phyloP scores from a whole-genome alignment of 2,888 invertebrate genomes.

The Andrena chrysosceles region DNA sequence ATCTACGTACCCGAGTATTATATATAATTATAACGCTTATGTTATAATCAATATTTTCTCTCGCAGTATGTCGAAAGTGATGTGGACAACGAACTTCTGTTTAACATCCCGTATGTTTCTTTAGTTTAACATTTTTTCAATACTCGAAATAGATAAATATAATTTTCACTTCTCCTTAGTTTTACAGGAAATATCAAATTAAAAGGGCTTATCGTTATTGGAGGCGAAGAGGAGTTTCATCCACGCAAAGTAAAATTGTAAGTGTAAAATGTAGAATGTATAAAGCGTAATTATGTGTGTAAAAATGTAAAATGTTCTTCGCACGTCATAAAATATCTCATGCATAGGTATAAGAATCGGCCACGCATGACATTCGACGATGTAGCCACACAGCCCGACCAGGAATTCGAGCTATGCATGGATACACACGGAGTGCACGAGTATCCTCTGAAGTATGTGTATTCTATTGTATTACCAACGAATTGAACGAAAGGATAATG shows the following conservation, averaged over 20 bases:
- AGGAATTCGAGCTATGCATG: conserved; percentile 94
- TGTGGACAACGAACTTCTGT: conserved; percentile 97
- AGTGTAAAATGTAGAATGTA: conserved; percentile 82
- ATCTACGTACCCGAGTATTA: conserved; percentile 23
- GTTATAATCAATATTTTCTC: conserved; percentile 13
- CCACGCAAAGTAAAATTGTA: conserved; percentile 95
- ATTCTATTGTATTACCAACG: neutral
- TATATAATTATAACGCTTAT: conserved; percentile 1
- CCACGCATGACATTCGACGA: conserved; percentile 98
- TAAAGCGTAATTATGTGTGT: neutral
- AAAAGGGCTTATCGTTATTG: conserved; percentile 96
- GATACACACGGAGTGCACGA: conserved; percentile 93
- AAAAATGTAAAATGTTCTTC: neutral
- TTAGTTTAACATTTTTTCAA: neutral
- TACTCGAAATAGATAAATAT: conserved; percentile 6
- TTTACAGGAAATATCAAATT: conserved; percentile 98
- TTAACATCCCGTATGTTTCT: conserved; percentile 94
- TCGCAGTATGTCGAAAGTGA: conserved; percentile 97
- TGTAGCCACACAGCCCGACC: conserved; percentile 90
- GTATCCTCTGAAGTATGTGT: conserved; percentile 94
- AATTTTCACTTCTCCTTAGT: conserved; percentile 79
- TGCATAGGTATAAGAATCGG: conserved; percentile 94
- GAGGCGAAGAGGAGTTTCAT: conserved; percentile 94
- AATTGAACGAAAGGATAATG: neutral
- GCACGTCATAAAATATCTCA: neutral